These are phyloP conservation scores for Coelopa pilipes DNA, from an alignment of 2,888 invertebrate genomes.

Conservation along the genomic window DNA sequence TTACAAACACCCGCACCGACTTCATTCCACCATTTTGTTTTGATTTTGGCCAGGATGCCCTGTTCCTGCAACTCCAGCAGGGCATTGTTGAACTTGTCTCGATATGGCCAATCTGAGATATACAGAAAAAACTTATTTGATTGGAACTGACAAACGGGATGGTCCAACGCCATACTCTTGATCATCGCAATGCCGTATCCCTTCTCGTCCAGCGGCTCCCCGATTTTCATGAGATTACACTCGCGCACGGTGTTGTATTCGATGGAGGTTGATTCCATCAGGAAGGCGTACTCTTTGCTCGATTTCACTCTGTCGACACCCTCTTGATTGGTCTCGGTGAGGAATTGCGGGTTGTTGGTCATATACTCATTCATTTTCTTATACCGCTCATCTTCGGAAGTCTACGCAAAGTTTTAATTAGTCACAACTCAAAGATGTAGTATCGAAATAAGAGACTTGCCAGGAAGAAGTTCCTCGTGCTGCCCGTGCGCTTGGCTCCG, in stretches of 20 bases:
- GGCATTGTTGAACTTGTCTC: slow-evolving; percentile 81
- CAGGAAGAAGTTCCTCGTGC: slow-evolving; percentile 89
- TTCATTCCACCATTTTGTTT: slow-evolving; percentile 92
- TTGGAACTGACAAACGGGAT: neutral
- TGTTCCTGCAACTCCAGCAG: slow-evolving; percentile 86
- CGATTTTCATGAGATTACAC: slow-evolving; percentile 73
- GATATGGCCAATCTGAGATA: slow-evolving; percentile 69
- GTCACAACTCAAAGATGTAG: neutral
- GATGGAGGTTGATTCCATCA: slow-evolving; percentile 83
- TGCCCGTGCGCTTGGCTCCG: slow-evolving; percentile 84
- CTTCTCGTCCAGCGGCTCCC: slow-evolving; percentile 75
- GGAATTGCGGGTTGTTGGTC: slow-evolving; percentile 71
- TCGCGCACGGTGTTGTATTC: slow-evolving; percentile 76
- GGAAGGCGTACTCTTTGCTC: slow-evolving; percentile 72
- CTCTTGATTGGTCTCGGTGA: slow-evolving; percentile 68
- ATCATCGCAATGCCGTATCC: slow-evolving; percentile 80
- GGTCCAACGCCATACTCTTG: slow-evolving; percentile 69
- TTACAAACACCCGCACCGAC: slow-evolving; percentile 79
- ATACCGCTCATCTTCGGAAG: slow-evolving; percentile 80
- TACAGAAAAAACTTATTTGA: neutral
- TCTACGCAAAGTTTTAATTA: slow-evolving; percentile 63
- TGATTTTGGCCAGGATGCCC: slow-evolving; percentile 79
- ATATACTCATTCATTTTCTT: slow-evolving; percentile 84
- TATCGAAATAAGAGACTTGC: slow-evolving; percentile 67
- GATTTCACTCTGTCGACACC: slow-evolving; percentile 69